Evolutionary conservation across 2,797 vertebrate genomes (phyloP).

Genomic region (Numenius phaeopus): DNA sequence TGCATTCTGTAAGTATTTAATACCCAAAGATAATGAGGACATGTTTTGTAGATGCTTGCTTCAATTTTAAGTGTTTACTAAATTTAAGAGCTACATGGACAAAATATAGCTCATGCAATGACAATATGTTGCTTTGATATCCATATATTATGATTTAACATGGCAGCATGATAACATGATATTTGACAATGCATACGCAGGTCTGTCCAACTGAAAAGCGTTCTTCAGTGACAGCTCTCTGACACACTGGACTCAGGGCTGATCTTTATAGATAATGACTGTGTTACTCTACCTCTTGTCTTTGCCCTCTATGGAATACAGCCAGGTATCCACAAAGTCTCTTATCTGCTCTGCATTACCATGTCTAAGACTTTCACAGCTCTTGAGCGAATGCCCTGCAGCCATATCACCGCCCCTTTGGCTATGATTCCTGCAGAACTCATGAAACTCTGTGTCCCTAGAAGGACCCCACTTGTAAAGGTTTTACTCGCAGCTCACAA

Average conservation of each 20-base stretch:
- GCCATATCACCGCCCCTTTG: slow-evolving; percentile 1
- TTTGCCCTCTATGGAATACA: neutral
- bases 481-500: neutral
- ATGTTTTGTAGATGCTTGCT: neutral
- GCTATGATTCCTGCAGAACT: neutral
- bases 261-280: neutral
- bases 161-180: rapidly evolving
- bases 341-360: neutral
- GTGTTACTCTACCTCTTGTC: neutral
- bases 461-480: neutral
- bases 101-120: neutral
- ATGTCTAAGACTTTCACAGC: slow-evolving; percentile 3
- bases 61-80: neutral
- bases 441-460: neutral
- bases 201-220: neutral
- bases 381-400: neutral
- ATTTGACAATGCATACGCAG: neutral
- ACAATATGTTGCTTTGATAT: neutral
- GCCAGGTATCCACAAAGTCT: neutral
- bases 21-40: neutral
- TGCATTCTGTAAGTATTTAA: neutral
- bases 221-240: neutral
- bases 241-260: neutral
- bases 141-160: neutral
- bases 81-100: neutral